These are phyloP conservation scores for Gallinago media DNA, from an alignment of 2,113 vertebrate genomes.

Conservation along the genomic window DNA sequence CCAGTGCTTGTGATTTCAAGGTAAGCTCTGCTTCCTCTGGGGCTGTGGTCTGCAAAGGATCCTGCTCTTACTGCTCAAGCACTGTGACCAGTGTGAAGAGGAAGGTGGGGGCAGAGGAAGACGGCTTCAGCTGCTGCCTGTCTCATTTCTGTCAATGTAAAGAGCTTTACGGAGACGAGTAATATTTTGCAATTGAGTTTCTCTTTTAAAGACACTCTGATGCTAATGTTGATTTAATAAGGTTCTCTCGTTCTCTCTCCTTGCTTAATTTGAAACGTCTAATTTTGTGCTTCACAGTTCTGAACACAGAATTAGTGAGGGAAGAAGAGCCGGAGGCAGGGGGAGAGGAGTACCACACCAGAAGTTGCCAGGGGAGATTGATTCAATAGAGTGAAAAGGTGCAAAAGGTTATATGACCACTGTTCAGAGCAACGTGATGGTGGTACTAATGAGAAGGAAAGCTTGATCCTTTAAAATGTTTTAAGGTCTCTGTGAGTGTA, in stretches of 20 bases:
- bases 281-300: conserved; percentile 80
- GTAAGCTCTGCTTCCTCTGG: not conserved
- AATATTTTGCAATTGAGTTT: conserved; percentile 66
- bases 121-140: not conserved
- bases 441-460: conserved; percentile 4
- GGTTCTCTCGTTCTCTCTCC: conserved; percentile 62
- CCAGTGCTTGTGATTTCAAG: not conserved
- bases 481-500: not conserved
- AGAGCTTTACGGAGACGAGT: conserved; percentile 34
- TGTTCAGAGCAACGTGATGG: not conserved
- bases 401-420: conserved; percentile 26
- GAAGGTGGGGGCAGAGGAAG: not conserved
- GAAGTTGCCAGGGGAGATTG: conserved; percentile 60
- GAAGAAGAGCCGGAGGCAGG: conserved; percentile 52
- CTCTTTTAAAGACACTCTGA: conserved; percentile 64
- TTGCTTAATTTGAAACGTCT: conserved; percentile 76
- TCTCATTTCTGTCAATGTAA: conserved; percentile 19
- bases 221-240: conserved; percentile 82
- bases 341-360: conserved; percentile 7
- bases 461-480: conserved; percentile 2
- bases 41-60: not conserved
- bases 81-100: not conserved
- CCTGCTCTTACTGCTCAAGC: not conserved
- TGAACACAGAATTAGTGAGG: conserved; percentile 73
- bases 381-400: conserved; percentile 51